phyloP scores from a whole-genome alignment of 2,797 vertebrate species.

The Catostomus latipinnis region DNA sequence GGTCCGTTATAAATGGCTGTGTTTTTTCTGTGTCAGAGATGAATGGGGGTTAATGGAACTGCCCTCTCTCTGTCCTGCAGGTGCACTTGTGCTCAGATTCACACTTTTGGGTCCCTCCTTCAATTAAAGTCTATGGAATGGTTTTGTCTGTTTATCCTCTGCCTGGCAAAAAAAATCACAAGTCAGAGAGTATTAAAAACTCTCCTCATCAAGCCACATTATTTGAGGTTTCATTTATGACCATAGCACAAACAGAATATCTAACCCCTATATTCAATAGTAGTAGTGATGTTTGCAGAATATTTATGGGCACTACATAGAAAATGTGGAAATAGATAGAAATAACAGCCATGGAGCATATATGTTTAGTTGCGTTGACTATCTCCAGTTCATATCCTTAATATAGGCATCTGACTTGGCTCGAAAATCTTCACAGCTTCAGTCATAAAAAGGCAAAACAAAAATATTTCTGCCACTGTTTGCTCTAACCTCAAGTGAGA shows the following conservation, averaged over 20 bases:
- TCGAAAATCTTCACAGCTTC: constrained; percentile 26
- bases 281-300: too few relatives aligned
- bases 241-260: too few relatives aligned
- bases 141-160: too few relatives aligned
- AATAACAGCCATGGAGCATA: background rate
- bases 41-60: constrained; percentile 51
- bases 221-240: too few relatives aligned
- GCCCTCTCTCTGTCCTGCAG: constrained; percentile 47
- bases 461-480: background rate
- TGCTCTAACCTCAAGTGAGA: constrained; percentile 2
- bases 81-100: constrained; percentile 38
- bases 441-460: constrained; percentile 17
- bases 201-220: too few relatives aligned
- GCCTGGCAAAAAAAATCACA: too few relatives aligned
- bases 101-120: constrained; percentile 1
- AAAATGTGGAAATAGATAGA: background rate
- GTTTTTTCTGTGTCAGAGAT: constrained; percentile 51
- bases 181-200: too few relatives aligned
- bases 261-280: too few relatives aligned
- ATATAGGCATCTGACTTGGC: background rate
- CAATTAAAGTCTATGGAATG: too few relatives aligned
- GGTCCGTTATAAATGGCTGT: constrained; percentile 44
- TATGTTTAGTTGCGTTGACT: background rate
- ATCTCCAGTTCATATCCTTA: background rate
- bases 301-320: too few relatives aligned